Percentiles rank a stretch among this genome's conserved stretches.
Conservation (phyloP, 2,888 invertebrate species). For the Aleiodes testaceus region DNA sequence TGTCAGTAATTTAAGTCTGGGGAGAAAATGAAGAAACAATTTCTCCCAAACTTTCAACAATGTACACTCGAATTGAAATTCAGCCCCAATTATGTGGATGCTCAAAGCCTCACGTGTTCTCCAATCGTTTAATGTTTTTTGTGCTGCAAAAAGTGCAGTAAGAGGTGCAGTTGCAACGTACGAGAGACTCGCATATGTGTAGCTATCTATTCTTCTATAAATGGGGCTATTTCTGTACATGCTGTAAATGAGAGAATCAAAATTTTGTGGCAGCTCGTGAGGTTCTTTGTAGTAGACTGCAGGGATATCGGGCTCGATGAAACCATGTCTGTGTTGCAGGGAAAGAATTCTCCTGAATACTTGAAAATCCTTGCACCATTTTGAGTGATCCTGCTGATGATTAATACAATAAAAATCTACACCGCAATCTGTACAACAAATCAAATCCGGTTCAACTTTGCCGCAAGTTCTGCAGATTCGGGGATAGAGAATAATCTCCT, state of each 20-base stretch:
- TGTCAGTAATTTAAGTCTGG: conserved; percentile 75
- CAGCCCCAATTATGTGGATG: conserved; percentile 79
- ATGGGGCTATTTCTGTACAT: conserved; percentile 75
- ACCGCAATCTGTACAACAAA: conserved; percentile 77
- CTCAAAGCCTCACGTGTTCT: conserved; percentile 53
- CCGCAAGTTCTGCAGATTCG: conserved; percentile 77
- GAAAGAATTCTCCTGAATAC: conserved; percentile 77
- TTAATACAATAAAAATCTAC: conserved; percentile 76
- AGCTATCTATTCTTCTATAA: conserved; percentile 74
- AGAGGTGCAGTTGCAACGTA: conserved; percentile 80
- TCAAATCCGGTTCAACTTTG: conserved; percentile 74
- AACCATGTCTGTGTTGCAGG: conserved; percentile 77
- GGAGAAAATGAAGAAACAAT: conserved; percentile 79
- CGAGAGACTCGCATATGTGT: conserved; percentile 79
- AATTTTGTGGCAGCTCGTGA: conserved; percentile 71
- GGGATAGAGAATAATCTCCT: conserved; percentile 81
- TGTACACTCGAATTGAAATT: conserved; percentile 83
- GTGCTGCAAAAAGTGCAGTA: conserved; percentile 77
- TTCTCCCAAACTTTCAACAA: conserved; percentile 82
- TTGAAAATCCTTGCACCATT: conserved; percentile 79
- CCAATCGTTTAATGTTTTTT: conserved; percentile 68
- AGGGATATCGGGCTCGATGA: conserved; percentile 77
- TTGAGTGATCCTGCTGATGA: conserved; percentile 76
- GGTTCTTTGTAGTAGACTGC: conserved; percentile 69
- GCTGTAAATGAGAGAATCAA: conserved; percentile 74